Conservation (phyloP, 2,113 vertebrate species). For the Typhlomys cinereus region DNA sequence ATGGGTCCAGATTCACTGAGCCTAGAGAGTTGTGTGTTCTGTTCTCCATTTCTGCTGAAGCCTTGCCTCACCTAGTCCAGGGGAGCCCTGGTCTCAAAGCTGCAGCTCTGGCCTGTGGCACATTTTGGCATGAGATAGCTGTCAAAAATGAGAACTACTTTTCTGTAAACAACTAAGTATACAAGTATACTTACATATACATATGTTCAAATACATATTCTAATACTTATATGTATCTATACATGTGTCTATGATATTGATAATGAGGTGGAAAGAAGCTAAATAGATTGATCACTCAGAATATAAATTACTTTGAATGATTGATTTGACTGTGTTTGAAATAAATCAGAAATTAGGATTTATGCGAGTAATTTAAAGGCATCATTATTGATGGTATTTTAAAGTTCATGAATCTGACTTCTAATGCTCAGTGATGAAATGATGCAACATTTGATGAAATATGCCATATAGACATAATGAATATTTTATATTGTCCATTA, state of each 20-base stretch:
- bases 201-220: not conserved
- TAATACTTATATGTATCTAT: not conserved
- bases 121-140: too few species aligned
- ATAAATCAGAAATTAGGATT: conserved; percentile 27
- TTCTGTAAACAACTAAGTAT: too few species aligned
- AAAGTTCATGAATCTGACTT: conserved; percentile 15
- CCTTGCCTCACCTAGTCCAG: too few species aligned
- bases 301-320: too few species aligned
- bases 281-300: not conserved
- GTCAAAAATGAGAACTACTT: too few species aligned
- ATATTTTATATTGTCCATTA: not conserved
- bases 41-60: too few species aligned
- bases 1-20: too few species aligned
- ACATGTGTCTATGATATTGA: not conserved
- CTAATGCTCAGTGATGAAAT: not conserved
- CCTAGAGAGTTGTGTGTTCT: too few species aligned
- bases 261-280: not conserved
- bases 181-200: not conserved
- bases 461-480: not conserved
- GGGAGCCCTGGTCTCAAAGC: too few species aligned
- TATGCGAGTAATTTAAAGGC: not conserved
- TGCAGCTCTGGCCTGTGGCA: too few species aligned
- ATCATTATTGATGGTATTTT: not conserved
- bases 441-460: not conserved
- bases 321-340: too few species aligned